A percentile compares a stretch with the other conserved stretches of the same genome.
These are phyloP conservation scores for Gorsachius magnificus DNA, from an alignment of 2,797 vertebrate genomes.

Conservation along the genomic window DNA sequence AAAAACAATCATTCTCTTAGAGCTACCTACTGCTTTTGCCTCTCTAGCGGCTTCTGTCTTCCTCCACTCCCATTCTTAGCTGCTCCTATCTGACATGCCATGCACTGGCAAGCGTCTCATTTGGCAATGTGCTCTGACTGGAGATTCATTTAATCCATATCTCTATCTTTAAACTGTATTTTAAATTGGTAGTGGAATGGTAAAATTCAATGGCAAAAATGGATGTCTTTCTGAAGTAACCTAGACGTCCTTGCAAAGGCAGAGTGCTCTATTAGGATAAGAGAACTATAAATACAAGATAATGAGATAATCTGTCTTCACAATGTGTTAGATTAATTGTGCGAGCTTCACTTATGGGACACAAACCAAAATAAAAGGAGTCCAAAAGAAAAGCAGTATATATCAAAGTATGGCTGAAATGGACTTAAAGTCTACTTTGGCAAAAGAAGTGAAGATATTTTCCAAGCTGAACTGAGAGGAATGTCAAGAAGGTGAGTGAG, in stretches of 20 bases:
- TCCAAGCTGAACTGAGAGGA: neutral
- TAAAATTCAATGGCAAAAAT: neutral
- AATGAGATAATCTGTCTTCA: neutral
- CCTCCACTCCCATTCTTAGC: neutral
- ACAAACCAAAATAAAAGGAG: conserved; percentile 4
- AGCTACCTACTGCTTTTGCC: neutral
- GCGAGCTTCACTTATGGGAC: neutral
- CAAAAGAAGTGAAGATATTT: conserved; percentile 21
- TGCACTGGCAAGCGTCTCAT: neutral
- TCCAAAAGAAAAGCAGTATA: conserved; percentile 6
- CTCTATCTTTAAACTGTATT: conserved; percentile 1
- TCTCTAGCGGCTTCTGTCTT: neutral
- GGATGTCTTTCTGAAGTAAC: neutral
- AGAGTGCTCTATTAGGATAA: neutral
- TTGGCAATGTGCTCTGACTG: neutral
- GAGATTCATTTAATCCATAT: neutral
- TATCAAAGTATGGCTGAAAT: neutral
- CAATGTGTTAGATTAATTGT: neutral
- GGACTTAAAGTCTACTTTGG: neutral
- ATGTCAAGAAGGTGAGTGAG: neutral
- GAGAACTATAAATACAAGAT: neutral
- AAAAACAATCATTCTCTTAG: neutral
- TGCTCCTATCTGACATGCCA: neutral
- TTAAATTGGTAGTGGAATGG: neutral
- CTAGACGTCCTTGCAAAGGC: neutral